Evolutionary conservation across 2,113 vertebrate species (phyloP).

Genomic region (Elephantulus edwardii): DNA sequence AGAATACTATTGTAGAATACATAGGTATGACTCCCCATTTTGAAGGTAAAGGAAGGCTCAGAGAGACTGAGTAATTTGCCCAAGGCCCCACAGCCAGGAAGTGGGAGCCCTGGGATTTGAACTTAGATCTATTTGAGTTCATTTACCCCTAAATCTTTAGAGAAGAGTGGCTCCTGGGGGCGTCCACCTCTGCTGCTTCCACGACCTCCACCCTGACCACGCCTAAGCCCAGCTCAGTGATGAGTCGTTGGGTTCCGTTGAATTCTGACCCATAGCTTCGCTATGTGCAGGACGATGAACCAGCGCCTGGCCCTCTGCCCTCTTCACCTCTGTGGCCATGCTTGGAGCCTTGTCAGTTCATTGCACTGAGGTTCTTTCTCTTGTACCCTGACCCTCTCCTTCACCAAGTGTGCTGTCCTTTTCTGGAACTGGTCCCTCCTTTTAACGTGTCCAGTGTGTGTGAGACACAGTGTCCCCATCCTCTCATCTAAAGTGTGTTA

Average conservation of each 20-base stretch:
- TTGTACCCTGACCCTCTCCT: no score
- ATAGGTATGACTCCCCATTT: neutral
- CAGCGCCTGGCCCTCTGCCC: no score
- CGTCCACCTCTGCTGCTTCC: neutral
- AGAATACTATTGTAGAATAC: neutral
- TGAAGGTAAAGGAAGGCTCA: neutral
- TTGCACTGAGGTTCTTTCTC: no score
- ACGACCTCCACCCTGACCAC: neutral
- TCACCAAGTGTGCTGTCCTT: no score
- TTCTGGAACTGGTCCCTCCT: no score
- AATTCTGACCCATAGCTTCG: neutral
- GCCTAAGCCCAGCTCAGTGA: neutral
- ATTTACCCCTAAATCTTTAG: neutral
- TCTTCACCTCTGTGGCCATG: no score
- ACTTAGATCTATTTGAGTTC: neutral
- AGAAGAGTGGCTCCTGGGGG: neutral
- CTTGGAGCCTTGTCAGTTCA: no score
- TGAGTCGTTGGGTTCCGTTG: no score
- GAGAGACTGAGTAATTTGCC: neutral
- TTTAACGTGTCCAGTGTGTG: no score
- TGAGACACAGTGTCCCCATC: no score
- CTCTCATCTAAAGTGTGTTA: no score
- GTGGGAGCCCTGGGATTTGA: neutral
- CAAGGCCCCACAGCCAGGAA: neutral
- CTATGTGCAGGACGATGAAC: no score